Evolutionary conservation across 2,113 vertebrate genomes (phyloP).

Genomic region (Crotalus viridis): DNA sequence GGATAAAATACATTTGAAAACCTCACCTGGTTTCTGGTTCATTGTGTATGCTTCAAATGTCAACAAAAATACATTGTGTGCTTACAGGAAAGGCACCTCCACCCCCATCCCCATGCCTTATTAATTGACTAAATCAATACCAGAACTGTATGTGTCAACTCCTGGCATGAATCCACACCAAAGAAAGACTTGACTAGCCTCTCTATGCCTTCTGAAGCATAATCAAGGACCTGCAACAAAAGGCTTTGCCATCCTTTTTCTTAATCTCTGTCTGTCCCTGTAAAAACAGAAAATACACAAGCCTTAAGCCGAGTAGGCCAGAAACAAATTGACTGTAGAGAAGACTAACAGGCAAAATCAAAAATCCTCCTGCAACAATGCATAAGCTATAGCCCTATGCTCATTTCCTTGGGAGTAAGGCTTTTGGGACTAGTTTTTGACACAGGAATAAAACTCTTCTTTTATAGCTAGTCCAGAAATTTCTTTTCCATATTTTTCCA

Average conservation of each 20-base stretch:
- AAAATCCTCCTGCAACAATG: neutral
- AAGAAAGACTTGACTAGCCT: slow-evolving; percentile 35
- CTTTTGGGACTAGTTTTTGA: neutral
- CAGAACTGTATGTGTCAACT: slow-evolving; percentile 24
- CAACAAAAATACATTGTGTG: slow-evolving; percentile 4
- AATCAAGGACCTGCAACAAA: slow-evolving; percentile 19
- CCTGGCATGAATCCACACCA: slow-evolving; percentile 11
- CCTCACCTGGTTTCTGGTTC: slow-evolving; percentile 8
- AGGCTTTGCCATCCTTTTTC: slow-evolving; percentile 33
- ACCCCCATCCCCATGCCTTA: neutral
- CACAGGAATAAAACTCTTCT: neutral
- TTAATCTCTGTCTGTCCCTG: neutral
- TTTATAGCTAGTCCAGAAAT: neutral
- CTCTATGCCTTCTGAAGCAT: slow-evolving; percentile 48
- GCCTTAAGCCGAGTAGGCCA: neutral
- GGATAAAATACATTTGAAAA: neutral
- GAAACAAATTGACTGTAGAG: neutral
- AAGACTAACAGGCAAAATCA: neutral
- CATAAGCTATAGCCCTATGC: neutral
- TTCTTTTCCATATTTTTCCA: neutral
- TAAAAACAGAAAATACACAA: neutral
- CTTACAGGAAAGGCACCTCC: slow-evolving; percentile 40
- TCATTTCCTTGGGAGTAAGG: neutral
- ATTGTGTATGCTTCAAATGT: slow-evolving; percentile 40
- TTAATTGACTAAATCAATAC: slow-evolving; percentile 61